A percentile compares a stretch with the other conserved stretches of the same genome.
Evolutionary conservation across 2,888 invertebrate species (phyloP).

Genomic region (Pteria penguin): DNA sequence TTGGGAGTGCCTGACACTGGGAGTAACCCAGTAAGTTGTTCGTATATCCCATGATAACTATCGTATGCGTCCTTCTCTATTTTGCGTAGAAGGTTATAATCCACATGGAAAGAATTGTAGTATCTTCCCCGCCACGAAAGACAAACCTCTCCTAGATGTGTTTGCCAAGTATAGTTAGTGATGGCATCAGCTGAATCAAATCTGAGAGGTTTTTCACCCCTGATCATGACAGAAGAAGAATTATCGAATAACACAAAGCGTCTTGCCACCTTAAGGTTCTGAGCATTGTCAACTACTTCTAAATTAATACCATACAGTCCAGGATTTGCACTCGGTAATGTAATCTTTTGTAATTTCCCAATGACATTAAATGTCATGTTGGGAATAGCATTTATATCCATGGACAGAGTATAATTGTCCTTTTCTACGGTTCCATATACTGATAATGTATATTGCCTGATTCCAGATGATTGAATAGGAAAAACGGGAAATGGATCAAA

Average conservation of each 20-base stretch:
- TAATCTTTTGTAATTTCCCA: neutral
- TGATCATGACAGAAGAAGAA: conserved; percentile 29
- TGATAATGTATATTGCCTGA: conserved; percentile 40
- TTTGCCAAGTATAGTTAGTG: conserved; percentile 51
- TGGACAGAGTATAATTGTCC: neutral
- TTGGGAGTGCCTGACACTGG: conserved; percentile 53
- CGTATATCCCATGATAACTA: conserved; percentile 47
- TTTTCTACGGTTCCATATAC: conserved; percentile 30
- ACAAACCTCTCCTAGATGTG: conserved; percentile 42
- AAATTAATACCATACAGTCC: conserved; percentile 43
- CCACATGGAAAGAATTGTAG: conserved; percentile 40
- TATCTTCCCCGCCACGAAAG: conserved; percentile 49
- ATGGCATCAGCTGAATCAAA: neutral
- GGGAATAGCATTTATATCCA: conserved; percentile 1
- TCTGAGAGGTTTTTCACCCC: neutral
- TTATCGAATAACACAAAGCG: conserved; percentile 51
- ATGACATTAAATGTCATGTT: neutral
- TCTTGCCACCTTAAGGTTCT: conserved; percentile 42
- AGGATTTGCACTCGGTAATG: conserved; percentile 1
- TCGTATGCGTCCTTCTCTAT: conserved; percentile 36
- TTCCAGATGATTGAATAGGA: conserved; percentile 42
- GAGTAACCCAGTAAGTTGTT: conserved; percentile 45
- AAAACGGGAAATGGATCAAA: conserved; percentile 45
- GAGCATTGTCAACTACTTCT: conserved; percentile 45
- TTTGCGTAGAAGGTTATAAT: conserved; percentile 35